These are phyloP conservation scores for Pseudois nayaur DNA, from an alignment of 2,113 vertebrate genomes.

Conservation along the genomic window DNA sequence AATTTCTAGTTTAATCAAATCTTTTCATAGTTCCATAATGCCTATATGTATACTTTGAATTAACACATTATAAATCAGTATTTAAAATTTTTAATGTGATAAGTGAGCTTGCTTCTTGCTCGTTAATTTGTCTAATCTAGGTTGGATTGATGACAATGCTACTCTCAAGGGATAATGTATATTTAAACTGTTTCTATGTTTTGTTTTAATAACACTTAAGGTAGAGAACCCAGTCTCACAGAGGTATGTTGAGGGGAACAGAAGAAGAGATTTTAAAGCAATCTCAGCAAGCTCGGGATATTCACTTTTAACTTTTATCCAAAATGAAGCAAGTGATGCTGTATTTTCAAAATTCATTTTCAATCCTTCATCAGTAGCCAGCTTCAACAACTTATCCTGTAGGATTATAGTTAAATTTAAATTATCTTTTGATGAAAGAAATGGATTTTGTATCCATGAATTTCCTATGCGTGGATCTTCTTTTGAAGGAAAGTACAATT, in stretches of 20 bases:
- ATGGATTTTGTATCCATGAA: slow-evolving; percentile 48
- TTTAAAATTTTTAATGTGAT: slow-evolving; percentile 26
- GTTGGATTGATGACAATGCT: slow-evolving; percentile 45
- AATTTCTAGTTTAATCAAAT: not conserved
- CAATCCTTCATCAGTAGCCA: slow-evolving; percentile 46
- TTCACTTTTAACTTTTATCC: slow-evolving; percentile 46
- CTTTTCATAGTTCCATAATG: not conserved
- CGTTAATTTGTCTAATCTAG: slow-evolving; percentile 46
- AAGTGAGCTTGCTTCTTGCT: slow-evolving; percentile 56
- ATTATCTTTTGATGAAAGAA: slow-evolving; percentile 29
- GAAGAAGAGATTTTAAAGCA: slow-evolving; percentile 36
- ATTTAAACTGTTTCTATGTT: slow-evolving; percentile 53
- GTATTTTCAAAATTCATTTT: slow-evolving; percentile 50
- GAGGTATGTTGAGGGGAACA: slow-evolving; percentile 33
- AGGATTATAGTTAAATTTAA: slow-evolving; percentile 28
- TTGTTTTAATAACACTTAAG: slow-evolving; percentile 54
- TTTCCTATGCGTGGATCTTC: slow-evolving; percentile 43
- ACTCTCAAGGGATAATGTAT: slow-evolving; percentile 45
- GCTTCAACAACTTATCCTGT: slow-evolving; percentile 11
- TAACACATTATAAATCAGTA: not conserved
- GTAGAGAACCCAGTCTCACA: slow-evolving; percentile 39
- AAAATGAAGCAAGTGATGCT: slow-evolving; percentile 50
- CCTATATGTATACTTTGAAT: not conserved
- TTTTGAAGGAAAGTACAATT: slow-evolving; percentile 38
- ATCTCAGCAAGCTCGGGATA: slow-evolving; percentile 25